phyloP scores from a whole-genome alignment of 2,888 invertebrate genomes.

The Lepidocyrtoides sp. region DNA sequence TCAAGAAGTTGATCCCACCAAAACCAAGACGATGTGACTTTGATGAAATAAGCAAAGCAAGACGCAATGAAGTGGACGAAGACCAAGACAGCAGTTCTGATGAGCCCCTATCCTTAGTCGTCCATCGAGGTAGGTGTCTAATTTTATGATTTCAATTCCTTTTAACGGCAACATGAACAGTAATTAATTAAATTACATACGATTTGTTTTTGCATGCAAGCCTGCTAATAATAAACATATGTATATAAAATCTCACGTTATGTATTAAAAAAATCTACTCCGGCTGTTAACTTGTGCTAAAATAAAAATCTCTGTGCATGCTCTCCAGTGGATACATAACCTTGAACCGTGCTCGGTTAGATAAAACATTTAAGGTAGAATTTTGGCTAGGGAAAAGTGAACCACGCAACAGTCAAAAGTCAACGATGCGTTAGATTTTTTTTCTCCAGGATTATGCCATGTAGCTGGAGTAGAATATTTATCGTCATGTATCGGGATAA shows the following conservation, averaged over 20 bases:
- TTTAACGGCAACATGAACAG: slow-evolving; percentile 39
- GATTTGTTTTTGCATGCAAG: not conserved
- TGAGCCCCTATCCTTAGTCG: slow-evolving; percentile 88
- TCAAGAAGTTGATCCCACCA: slow-evolving; percentile 75
- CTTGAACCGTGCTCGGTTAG: slow-evolving; percentile 62
- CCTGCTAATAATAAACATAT: too few species aligned
- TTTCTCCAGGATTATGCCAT: slow-evolving; percentile 31
- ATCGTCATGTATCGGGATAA: slow-evolving; percentile 39
- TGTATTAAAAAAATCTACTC: not conserved
- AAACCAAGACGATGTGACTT: slow-evolving; percentile 78
- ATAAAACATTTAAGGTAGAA: slow-evolving; percentile 21
- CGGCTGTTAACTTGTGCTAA: slow-evolving; percentile 2
- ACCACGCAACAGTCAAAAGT: slow-evolving; percentile 28
- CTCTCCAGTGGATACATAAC: slow-evolving; percentile 22
- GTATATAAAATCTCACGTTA: slow-evolving; percentile 23
- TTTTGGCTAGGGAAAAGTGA: slow-evolving; percentile 42
- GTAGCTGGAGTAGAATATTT: not conserved
- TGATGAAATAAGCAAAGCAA: slow-evolving; percentile 76
- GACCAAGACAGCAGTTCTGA: slow-evolving; percentile 85
- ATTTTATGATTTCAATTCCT: slow-evolving; percentile 9
- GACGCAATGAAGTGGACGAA: slow-evolving; percentile 76
- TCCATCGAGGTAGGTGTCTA: slow-evolving; percentile 87
- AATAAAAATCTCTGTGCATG: not conserved
- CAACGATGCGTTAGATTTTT: slow-evolving; percentile 66
- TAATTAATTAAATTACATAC: not conserved